A percentile compares a stretch with the other conserved stretches of the same genome.
phyloP scores from a whole-genome alignment of 2,113 vertebrate species.

The Corythoichthys haematopterus region DNA sequence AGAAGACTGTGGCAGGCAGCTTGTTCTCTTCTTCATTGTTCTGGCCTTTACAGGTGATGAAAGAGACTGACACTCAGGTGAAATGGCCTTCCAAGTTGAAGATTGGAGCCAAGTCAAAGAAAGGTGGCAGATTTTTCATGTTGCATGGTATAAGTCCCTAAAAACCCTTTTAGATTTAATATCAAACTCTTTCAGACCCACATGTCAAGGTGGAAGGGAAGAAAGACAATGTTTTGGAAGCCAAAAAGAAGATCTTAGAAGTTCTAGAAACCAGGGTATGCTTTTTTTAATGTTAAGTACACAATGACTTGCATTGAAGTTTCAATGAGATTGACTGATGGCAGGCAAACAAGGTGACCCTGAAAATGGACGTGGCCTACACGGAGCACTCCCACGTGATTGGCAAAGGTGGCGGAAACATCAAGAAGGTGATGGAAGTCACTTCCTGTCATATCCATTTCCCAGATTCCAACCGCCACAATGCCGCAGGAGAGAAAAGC shows the following conservation, averaged over 20 bases:
- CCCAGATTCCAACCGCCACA: conserved; percentile 78
- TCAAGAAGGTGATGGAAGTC: conserved; percentile 79
- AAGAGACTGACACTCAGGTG: conserved; percentile 76
- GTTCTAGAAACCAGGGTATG: conserved; percentile 74
- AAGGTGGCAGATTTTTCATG: conserved; percentile 59
- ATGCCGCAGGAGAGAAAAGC: conserved; percentile 70
- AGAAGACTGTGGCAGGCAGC: conserved; percentile 13
- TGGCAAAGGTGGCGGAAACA: conserved; percentile 78
- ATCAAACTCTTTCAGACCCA: conserved; percentile 59
- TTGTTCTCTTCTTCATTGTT: conserved; percentile 16
- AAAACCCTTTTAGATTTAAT: too few relatives aligned
- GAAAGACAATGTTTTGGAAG: conserved; percentile 60
- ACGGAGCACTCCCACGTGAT: conserved; percentile 79
- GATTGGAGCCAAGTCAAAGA: conserved; percentile 79
- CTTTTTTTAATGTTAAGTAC: too few relatives aligned
- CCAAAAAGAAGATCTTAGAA: conserved; percentile 73
- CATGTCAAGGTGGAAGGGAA: conserved; percentile 78
- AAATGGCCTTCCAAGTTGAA: conserved; percentile 81
- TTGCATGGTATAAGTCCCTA: neutral
- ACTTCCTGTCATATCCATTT: conserved; percentile 79
- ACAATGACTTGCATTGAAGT: neutral
- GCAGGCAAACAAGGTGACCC: conserved; percentile 77
- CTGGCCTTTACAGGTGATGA: conserved; percentile 70
- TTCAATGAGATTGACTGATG: neutral
- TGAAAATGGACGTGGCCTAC: conserved; percentile 78